A percentile compares a stretch with the other conserved stretches of the same genome.
These are phyloP conservation scores for Nasonovia ribisnigri DNA, from an alignment of 2,888 invertebrate genomes.

Conservation along the genomic window DNA sequence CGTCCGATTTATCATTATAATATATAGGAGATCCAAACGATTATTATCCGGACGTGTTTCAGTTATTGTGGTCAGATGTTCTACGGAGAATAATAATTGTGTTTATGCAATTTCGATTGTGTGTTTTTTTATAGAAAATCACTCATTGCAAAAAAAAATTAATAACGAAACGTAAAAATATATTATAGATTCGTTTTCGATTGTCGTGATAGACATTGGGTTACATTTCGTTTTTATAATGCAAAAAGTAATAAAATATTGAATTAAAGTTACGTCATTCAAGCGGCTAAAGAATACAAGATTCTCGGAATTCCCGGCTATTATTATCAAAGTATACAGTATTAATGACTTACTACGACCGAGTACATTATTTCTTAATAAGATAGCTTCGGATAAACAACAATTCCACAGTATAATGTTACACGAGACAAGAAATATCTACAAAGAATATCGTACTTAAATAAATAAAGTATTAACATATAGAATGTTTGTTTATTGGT, in stretches of 20 bases:
- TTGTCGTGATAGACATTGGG: neutral
- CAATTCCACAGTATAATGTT: neutral
- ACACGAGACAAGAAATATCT: neutral
- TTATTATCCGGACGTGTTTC: conserved; percentile 32
- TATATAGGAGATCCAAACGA: conserved; percentile 23
- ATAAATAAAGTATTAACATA: neutral
- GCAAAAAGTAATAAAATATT: conserved; percentile 11
- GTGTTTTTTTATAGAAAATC: neutral
- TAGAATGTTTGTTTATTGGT: too few species aligned
- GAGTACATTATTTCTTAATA: neutral
- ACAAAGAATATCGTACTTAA: neutral
- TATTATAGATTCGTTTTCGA: neutral
- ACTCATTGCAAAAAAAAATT: neutral
- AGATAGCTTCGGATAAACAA: neutral
- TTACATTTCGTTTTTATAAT: neutral
- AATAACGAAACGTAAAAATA: neutral
- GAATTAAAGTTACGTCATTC: neutral
- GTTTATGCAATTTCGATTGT: neutral
- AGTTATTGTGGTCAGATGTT: conserved; percentile 14
- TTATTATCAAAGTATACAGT: neutral
- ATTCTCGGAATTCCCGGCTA: neutral
- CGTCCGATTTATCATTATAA: conserved; percentile 27
- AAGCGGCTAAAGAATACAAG: neutral
- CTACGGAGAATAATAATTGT: neutral
- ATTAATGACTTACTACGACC: neutral